These are phyloP conservation scores for Mustelus asterias DNA, from an alignment of 2,113 vertebrate species.

Conservation along the genomic window DNA sequence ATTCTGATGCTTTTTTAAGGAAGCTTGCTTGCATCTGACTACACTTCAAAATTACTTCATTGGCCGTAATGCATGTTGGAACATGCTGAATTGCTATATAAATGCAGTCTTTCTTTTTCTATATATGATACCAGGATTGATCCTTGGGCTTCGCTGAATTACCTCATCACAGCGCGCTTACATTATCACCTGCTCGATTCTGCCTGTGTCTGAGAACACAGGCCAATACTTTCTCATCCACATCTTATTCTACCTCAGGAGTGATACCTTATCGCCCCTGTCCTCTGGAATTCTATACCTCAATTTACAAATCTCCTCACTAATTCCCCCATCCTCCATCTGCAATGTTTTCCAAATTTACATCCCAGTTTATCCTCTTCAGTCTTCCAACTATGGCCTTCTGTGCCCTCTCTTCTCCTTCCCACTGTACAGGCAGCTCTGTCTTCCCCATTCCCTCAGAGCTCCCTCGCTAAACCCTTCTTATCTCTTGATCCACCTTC, in stretches of 20 bases:
- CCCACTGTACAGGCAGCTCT: neutral
- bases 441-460: neutral
- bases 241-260: neutral
- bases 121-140: neutral
- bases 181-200: neutral
- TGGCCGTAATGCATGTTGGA: neutral
- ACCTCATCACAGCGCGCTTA: neutral
- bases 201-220: neutral
- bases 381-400: neutral
- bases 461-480: neutral
- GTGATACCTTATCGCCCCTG: no score
- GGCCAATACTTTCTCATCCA: neutral
- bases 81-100: neutral
- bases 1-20: neutral
- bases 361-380: neutral
- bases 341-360: neutral
- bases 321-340: neutral
- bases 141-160: neutral
- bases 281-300: neutral
- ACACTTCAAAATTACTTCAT: neutral
- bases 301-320: neutral
- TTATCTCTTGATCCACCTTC: neutral
- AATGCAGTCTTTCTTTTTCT: neutral
- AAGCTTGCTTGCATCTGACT: neutral
- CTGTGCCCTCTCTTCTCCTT: neutral